Base-by-base conservation (phyloP, 2,888 invertebrate species). In the Machimus rusticus region DNA sequence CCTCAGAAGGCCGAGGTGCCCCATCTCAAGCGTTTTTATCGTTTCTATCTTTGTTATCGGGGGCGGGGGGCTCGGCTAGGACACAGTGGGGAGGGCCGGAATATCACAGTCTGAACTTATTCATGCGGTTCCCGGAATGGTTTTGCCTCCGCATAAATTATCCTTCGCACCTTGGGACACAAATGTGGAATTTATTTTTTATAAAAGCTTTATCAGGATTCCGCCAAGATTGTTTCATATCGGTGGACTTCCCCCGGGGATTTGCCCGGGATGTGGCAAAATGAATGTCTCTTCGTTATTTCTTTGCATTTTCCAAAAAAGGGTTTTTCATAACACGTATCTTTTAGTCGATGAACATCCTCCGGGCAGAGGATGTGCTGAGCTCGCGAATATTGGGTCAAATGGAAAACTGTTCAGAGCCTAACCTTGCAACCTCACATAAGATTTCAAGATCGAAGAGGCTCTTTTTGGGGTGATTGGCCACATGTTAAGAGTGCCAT, bases 121-220 rank as follows among this genome's bases (percentile, higher is more conserved):
- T 78, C 78, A 78, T 78, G 78, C 39, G 78, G 78, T 43, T 37
- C 19, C n/a, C 14, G 23, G 14, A 78, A 78, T n/a, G 43, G 39
- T 43, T 78, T 2, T 78, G 78, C 39, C 23, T 78, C 19, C 19
- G 43, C 78, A 78, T 78, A 78, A 78, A 78, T 78, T 78, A 78
- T 78, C 39, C 78, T 78, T 78, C 23, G 78, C 39, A 78, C 78
- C 34, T 78, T 39, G 74, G 74, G 74, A 74, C 74, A 34, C 34
- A 37, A 74, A 34, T 28, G 19, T 74, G 74, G 28, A 74, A 34
- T 74, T 74, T 74, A 74, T 74, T 74, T 55, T 55, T 74, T 74
- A 28, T 34, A 23, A 74, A 74, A 34, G 74, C 74, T 74, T 74
- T 74, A 31, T 74, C 74, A 74, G 74, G 74, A 74, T 74, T 34